Conservation (phyloP, 1,140 invertebrate species). For the Triops cancriformis region DNA sequence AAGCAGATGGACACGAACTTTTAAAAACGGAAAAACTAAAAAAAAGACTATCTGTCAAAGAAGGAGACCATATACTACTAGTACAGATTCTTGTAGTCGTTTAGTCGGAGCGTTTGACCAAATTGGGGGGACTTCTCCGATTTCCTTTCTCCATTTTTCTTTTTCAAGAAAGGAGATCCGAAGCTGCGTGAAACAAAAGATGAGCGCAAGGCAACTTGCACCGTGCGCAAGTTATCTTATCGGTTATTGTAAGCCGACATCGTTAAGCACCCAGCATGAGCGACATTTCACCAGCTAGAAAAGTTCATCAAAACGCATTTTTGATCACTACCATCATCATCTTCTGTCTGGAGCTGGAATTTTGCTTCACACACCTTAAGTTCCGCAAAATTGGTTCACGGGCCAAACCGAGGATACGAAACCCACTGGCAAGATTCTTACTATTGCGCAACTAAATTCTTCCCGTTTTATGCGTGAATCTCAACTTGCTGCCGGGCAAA, state of each 20-base stretch:
- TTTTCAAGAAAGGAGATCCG: not conserved
- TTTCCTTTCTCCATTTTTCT: not conserved
- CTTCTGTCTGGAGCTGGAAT: no score
- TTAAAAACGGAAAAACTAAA: not conserved
- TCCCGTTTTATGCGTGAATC: no score
- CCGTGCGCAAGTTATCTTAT: not conserved
- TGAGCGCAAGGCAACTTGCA: not conserved
- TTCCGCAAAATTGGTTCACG: no score
- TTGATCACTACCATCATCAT: not conserved
- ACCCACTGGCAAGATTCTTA: no score
- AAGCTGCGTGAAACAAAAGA: not conserved
- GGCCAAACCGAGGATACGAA: no score
- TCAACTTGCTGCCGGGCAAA: no score
- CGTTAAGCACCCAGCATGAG: not conserved
- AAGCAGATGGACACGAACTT: not conserved
- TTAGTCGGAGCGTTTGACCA: not conserved
- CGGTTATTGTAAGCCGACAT: not conserved
- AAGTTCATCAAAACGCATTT: not conserved
- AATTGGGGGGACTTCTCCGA: not conserved
- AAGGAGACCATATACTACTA: not conserved
- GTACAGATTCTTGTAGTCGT: not conserved
- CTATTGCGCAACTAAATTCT: no score
- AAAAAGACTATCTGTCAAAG: not conserved
- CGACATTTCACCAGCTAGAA: not conserved
- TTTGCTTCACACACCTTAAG: no score